Base-by-base conservation (phyloP, 2,797 vertebrate genomes). In the Pogoniulus pusillus region DNA sequence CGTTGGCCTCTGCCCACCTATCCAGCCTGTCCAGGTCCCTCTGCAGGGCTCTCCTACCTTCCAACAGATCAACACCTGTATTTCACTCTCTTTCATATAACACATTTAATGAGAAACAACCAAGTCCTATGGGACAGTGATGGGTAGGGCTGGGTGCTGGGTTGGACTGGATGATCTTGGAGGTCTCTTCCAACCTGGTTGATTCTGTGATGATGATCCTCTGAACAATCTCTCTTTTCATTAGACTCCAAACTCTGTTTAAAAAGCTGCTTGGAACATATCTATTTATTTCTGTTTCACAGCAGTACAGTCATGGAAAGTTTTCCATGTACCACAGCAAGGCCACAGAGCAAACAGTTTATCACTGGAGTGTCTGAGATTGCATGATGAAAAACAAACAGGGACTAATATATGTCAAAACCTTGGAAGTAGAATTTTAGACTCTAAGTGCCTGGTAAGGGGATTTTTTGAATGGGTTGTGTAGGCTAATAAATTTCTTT, bases 341-440 rank as follows among this genome's bases (percentile, higher is more conserved):
- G 96, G 96, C 88, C 96, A 96, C 82, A 85, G 90, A 94, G 87
- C 60, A 92, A 95, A 94, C 62, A 96, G 91, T 95, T 96, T 96
- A 96, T 97, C 93, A 70, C 73, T 81, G 69, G 34, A 91, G 74
- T 79, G 87, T 91, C 85, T 75, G 71, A 92, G 86, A 65, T 90
- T 75, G 87, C 51, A 82, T 0, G 63, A 95, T 78, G 86, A 83
- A 93, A 96, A 91, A 69, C 82, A 95, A 96, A 85, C 89, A 88
- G 76, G 47, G 75, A 90, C 73, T 85, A 91, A 93, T 86, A 82
- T 65, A 92, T 74, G 89, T 74, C 91, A 88, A 92, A 95, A 94
- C 93, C 94, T 95, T 96, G 94, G 95, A 87, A 87, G 62, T 2
- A 26, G 65, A 88, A 58, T 88, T 90, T 87, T 87, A 73, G 57